A percentile compares a stretch with the other conserved stretches of the same genome.
These are phyloP conservation scores for Cantharis rufa DNA, from an alignment of 2,888 invertebrate genomes.

Conservation along the genomic window DNA sequence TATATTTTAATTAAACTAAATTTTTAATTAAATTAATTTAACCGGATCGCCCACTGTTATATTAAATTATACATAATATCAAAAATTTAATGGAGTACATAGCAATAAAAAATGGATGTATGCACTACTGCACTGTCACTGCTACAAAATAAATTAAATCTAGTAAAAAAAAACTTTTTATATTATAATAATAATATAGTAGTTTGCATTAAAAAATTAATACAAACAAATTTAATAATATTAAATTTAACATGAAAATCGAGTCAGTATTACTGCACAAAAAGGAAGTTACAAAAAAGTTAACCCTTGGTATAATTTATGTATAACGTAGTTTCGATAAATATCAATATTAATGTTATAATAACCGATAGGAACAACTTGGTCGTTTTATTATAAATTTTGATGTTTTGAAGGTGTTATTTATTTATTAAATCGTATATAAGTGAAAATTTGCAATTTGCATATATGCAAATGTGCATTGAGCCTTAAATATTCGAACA, in stretches of 20 bases:
- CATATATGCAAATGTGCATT: conserved; percentile 15
- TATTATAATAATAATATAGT: no score
- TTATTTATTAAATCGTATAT: conserved; percentile 11
- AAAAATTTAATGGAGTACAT: neutral
- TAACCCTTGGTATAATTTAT: no score
- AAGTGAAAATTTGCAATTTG: conserved; percentile 16
- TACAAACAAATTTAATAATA: no score
- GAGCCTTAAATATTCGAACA: conserved; percentile 10
- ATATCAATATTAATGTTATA: neutral
- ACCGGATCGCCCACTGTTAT: neutral
- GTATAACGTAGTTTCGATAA: no score
- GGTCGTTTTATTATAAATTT: neutral
- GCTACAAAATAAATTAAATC: no score
- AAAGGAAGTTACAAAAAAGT: no score
- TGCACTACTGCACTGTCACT: no score
- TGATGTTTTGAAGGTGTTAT: neutral
- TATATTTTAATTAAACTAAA: neutral
- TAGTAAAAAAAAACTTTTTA: no score
- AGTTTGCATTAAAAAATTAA: no score
- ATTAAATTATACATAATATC: neutral
- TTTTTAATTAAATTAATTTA: neutral
- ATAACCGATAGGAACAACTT: neutral
- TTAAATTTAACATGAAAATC: no score
- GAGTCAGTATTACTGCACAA: no score
- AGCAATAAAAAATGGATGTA: neutral